Evolutionary conservation across 2,113 vertebrate genomes (phyloP).

Genomic region (Brachirus orientalis): DNA sequence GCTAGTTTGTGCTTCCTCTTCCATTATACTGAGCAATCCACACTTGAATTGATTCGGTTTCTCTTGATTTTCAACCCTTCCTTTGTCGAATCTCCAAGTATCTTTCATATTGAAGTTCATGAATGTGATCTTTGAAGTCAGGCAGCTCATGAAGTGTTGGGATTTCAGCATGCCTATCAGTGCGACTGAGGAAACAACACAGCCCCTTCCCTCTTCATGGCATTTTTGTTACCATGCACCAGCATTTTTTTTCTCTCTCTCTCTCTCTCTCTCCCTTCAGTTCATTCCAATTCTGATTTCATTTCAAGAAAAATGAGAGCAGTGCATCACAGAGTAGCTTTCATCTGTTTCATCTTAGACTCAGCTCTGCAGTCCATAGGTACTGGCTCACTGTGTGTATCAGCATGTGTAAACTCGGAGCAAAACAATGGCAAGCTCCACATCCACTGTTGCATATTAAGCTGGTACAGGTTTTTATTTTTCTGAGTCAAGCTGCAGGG

Average conservation of each 20-base stretch:
- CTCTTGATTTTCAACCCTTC: slow-evolving; percentile 11
- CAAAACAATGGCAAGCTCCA: slow-evolving; percentile 1
- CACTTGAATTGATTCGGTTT: slow-evolving; percentile 26
- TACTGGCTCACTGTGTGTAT: slow-evolving; percentile 20
- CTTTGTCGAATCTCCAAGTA: background rate
- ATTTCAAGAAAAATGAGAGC: slow-evolving; percentile 8
- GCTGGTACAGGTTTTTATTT: background rate
- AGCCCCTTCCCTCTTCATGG: background rate
- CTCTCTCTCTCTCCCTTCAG: background rate
- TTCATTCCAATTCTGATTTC: slow-evolving; percentile 34
- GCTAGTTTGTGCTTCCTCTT: background rate
- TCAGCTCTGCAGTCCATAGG: slow-evolving; percentile 13
- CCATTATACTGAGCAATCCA: slow-evolving; percentile 1
- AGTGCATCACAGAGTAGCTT: slow-evolving; percentile 10
- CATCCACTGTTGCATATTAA: slow-evolving; percentile 12
- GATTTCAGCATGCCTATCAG: slow-evolving; percentile 15
- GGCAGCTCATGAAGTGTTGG: slow-evolving; percentile 12
- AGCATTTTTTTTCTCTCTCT: background rate
- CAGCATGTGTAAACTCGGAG: slow-evolving; percentile 12
- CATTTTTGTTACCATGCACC: background rate
- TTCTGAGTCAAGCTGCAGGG: background rate
- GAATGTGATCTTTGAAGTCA: background rate
- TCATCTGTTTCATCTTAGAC: slow-evolving; percentile 33
- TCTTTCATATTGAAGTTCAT: slow-evolving; percentile 1
- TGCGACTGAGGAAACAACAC: slow-evolving; percentile 8